A percentile compares a stretch with the other conserved stretches of the same genome.
phyloP scores from a whole-genome alignment of 2,888 invertebrate genomes.

The Lamproptera curius region DNA sequence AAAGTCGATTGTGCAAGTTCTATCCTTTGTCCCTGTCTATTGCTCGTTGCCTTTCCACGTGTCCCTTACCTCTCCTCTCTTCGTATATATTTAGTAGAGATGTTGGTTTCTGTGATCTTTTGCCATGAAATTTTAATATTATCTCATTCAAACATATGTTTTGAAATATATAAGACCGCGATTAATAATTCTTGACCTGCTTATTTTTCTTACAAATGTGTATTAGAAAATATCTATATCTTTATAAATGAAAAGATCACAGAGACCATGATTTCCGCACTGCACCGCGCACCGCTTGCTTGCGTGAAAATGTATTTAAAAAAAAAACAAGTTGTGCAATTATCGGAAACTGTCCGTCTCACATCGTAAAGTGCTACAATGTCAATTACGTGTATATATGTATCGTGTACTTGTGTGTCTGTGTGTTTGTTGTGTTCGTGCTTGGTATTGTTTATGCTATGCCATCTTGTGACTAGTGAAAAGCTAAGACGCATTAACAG shows the following conservation, averaged over 20 bases:
- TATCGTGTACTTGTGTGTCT: constrained; percentile 36
- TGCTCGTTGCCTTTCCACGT: constrained; percentile 69
- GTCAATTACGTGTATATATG: constrained; percentile 58
- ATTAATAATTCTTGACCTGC: no score
- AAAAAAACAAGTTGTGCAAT: constrained; percentile 34
- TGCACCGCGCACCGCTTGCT: constrained; percentile 36
- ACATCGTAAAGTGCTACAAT: constrained; percentile 49
- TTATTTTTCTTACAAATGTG: no score
- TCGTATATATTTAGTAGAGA: neutral
- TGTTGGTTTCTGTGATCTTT: neutral
- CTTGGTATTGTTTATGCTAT: no score
- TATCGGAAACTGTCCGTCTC: constrained; percentile 43
- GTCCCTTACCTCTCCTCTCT: constrained; percentile 33
- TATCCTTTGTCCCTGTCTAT: constrained; percentile 17
- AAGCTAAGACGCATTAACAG: no score
- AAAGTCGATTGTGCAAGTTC: constrained; percentile 12
- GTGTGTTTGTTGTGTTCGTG: constrained; percentile 39
- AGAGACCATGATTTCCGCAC: neutral
- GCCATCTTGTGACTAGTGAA: no score
- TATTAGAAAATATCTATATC: no score
- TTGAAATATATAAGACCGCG: no score
- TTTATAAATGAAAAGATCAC: neutral
- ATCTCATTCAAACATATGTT: no score
- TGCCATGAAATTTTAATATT: no score
- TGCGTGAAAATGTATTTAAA: constrained; percentile 33